A percentile compares a stretch with the other conserved stretches of the same genome.
Evolutionary conservation across 2,888 invertebrate species (phyloP).

Genomic region (Nyleta sp.): DNA sequence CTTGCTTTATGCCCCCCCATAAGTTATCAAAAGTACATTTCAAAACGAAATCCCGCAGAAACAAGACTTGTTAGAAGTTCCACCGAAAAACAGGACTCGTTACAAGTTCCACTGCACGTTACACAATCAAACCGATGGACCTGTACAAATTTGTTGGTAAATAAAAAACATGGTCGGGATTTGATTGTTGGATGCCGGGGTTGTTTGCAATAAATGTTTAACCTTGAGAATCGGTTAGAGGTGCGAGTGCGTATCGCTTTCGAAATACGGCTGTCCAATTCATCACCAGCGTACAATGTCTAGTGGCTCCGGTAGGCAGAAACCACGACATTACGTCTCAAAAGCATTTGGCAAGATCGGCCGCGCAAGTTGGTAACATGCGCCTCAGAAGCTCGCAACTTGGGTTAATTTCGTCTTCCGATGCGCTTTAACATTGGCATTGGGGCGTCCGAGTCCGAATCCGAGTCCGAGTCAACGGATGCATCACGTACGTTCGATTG

Average conservation of each 20-base stretch:
- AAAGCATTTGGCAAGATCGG: conserved; percentile 66
- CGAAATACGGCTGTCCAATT: too few species aligned
- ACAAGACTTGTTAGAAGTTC: too few species aligned
- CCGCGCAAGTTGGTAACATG: conserved; percentile 50
- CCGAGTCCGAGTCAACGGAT: conserved; percentile 59
- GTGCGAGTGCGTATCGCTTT: conserved; percentile 38
- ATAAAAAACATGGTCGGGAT: background rate
- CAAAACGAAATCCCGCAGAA: too few species aligned
- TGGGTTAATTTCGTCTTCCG: conserved; percentile 72
- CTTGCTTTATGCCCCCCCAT: too few species aligned
- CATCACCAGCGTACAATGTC: conserved; percentile 52
- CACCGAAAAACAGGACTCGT: too few species aligned
- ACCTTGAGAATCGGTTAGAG: conserved; percentile 37
- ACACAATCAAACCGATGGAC: too few species aligned
- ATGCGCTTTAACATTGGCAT: conserved; percentile 73
- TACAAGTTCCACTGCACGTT: too few species aligned
- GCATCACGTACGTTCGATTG: conserved; percentile 63
- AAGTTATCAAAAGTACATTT: too few species aligned
- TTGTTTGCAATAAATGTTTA: conserved; percentile 6
- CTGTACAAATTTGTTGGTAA: too few species aligned
- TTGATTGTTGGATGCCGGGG: conserved; percentile 6
- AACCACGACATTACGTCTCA: conserved; percentile 59
- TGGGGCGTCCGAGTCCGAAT: conserved; percentile 63
- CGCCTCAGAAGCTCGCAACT: conserved; percentile 57
- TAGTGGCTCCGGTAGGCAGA: conserved; percentile 48